Evolutionary conservation across 2,797 vertebrate species (phyloP).

Genomic region (Lophotriccus pileatus): DNA sequence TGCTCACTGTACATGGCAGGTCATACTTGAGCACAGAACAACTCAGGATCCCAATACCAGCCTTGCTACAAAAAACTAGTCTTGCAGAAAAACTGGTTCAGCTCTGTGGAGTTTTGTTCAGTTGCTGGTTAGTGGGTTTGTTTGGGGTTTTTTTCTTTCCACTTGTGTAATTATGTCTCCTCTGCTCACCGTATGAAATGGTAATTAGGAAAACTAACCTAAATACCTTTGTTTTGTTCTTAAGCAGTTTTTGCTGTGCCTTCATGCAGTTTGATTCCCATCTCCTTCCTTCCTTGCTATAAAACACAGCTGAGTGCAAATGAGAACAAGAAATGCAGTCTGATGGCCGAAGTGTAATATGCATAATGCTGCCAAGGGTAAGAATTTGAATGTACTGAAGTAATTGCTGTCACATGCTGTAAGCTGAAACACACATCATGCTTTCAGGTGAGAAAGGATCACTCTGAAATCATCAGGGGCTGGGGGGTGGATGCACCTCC

Average conservation of each 20-base stretch:
- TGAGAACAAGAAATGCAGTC: neutral
- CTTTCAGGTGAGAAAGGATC: neutral
- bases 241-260: neutral
- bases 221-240: neutral
- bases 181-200: neutral
- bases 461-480: neutral
- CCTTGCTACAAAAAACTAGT: neutral
- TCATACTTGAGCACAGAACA: neutral
- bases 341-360: neutral
- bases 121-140: neutral
- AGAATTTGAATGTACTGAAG: neutral
- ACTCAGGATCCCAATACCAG: neutral
- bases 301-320: neutral
- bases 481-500: neutral
- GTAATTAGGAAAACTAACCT: neutral
- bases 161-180: neutral
- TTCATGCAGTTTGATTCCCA: neutral
- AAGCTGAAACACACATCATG: neutral
- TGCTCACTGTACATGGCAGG: rapidly evolving
- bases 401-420: neutral
- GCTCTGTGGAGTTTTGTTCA: neutral
- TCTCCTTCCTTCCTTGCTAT: neutral
- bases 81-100: neutral
- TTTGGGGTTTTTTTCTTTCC: neutral
- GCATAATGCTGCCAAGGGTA: neutral